These are phyloP conservation scores for Elephas maximus DNA, from an alignment of 2,113 vertebrate genomes.

Conservation along the genomic window DNA sequence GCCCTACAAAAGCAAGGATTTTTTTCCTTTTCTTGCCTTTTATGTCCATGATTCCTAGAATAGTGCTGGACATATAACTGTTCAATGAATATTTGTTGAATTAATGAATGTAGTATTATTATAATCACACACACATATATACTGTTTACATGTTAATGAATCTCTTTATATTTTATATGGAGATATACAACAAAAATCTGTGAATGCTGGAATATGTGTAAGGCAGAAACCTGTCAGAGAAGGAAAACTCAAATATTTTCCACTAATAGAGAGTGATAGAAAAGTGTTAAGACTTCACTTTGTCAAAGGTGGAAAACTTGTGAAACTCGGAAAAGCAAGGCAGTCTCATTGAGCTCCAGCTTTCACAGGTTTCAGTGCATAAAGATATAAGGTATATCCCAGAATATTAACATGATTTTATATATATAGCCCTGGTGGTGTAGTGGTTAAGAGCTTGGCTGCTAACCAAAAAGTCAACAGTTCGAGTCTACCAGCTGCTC, in stretches of 20 bases:
- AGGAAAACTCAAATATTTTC: not conserved
- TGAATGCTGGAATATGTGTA: no score
- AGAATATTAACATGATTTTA: not conserved
- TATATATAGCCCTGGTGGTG: no score
- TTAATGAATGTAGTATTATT: not conserved
- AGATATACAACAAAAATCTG: not conserved
- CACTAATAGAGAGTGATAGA: not conserved
- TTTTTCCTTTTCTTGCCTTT: not conserved
- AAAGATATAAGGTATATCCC: not conserved
- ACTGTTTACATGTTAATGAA: not conserved
- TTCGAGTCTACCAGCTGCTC: no score
- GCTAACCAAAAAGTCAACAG: no score
- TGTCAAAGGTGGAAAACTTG: not conserved
- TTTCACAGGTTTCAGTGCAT: not conserved
- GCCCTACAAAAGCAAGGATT: not conserved
- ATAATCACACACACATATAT: not conserved
- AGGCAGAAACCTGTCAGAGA: not conserved
- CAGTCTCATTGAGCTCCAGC: not conserved
- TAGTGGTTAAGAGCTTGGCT: no score
- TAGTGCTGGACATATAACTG: not conserved
- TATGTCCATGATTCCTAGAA: not conserved
- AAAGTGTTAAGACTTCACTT: not conserved
- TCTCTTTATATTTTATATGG: not conserved
- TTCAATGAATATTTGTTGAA: slow-evolving; percentile 14
- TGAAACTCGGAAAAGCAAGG: not conserved